Evolutionary conservation across 2,888 invertebrate genomes (phyloP).

Genomic region (Linnaemya vulpina): DNA sequence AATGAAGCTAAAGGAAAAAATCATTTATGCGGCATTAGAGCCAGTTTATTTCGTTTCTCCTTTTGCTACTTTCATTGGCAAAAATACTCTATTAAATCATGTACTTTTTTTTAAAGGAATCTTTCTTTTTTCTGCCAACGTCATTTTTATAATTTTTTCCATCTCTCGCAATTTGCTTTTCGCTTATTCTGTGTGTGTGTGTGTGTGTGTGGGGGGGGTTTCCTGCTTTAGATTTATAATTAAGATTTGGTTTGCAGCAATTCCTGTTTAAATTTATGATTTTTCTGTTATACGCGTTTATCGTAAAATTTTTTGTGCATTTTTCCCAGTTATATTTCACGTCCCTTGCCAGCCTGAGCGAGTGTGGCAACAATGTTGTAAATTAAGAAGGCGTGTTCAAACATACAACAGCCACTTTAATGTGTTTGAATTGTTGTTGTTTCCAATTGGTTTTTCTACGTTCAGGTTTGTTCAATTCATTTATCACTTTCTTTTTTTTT

Average conservation of each 20-base stretch:
- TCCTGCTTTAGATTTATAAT: slow-evolving; percentile 81
- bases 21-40: slow-evolving; percentile 67
- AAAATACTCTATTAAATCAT: slow-evolving; percentile 80
- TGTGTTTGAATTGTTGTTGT: slow-evolving; percentile 52
- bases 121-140: slow-evolving; percentile 23
- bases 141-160: slow-evolving; percentile 67
- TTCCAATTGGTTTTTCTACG: slow-evolving; percentile 27
- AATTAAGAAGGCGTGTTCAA: slow-evolving; percentile 59
- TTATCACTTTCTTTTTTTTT: slow-evolving; percentile 59
- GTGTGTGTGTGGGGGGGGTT: slow-evolving; percentile 76
- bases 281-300: slow-evolving; percentile 30
- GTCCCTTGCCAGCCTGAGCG: slow-evolving; percentile 49
- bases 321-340: slow-evolving; percentile 43
- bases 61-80: slow-evolving; percentile 53
- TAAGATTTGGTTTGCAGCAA: slow-evolving; percentile 81
- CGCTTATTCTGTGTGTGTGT: slow-evolving; percentile 8
- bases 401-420: slow-evolving; percentile 53
- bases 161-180: slow-evolving; percentile 2
- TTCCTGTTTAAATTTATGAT: slow-evolving; percentile 79
- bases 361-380: slow-evolving; percentile 66
- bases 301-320: neutral
- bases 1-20: slow-evolving; percentile 58
- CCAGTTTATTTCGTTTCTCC: slow-evolving; percentile 33
- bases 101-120: slow-evolving; percentile 74
- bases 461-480: slow-evolving; percentile 64